These are phyloP conservation scores for Meriones unguiculatus DNA, from an alignment of 2,113 vertebrate genomes.

Conservation along the genomic window DNA sequence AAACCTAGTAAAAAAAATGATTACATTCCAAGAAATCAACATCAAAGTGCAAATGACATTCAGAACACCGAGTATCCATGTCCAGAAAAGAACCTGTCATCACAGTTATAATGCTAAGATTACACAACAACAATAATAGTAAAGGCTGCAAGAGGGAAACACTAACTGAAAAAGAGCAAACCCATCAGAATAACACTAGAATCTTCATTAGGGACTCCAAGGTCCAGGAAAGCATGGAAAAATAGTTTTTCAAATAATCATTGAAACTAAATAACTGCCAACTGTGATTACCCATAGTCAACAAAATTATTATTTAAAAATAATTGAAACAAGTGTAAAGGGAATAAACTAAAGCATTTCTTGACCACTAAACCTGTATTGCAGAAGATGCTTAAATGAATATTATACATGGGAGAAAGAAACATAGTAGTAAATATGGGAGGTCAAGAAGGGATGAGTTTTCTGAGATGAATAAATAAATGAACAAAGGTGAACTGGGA, in stretches of 20 bases:
- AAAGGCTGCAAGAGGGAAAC: not conserved
- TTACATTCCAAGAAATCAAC: not conserved
- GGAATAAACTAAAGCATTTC: not conserved
- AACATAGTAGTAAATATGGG: not conserved
- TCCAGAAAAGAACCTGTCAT: not conserved
- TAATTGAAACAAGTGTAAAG: not conserved
- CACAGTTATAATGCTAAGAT: not conserved
- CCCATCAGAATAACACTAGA: not conserved
- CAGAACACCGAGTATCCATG: not conserved
- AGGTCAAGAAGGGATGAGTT: not conserved
- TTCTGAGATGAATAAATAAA: not conserved
- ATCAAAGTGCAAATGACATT: not conserved
- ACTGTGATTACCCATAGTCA: no score
- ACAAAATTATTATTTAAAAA: not conserved
- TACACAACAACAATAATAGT: not conserved
- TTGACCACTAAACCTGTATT: not conserved
- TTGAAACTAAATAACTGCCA: not conserved
- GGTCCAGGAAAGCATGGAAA: not conserved
- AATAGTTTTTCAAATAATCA: not conserved
- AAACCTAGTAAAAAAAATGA: not conserved
- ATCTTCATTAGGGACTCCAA: not conserved
- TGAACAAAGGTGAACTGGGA: not conserved
- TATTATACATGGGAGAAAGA: not conserved
- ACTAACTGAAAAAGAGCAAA: no score
- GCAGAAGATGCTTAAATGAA: not conserved